Conservation (phyloP, 2,113 vertebrate species). For the Isichthys henryi region DNA sequence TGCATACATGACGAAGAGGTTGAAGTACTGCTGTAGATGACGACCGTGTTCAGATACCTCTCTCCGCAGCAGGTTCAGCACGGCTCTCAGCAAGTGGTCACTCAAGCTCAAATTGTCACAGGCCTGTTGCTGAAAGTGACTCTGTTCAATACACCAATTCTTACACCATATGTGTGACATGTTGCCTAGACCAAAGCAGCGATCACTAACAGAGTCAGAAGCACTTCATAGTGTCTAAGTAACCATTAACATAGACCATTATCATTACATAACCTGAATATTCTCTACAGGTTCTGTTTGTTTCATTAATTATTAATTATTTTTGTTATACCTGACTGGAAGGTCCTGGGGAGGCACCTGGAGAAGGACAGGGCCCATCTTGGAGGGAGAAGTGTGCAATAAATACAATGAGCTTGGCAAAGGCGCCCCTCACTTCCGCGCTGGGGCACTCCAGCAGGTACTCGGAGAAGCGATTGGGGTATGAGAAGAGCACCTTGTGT, state of each 20-base stretch:
- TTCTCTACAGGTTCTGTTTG: background rate
- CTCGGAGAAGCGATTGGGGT: constrained; percentile 93
- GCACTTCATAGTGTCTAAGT: background rate
- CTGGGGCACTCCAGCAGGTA: constrained; percentile 97
- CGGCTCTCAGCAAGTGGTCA: constrained; percentile 91
- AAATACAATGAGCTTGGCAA: constrained; percentile 98
- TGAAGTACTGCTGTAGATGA: constrained; percentile 99
- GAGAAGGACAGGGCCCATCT: constrained; percentile 95
- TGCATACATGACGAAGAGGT: constrained; percentile 98
- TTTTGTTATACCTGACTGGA: constrained; percentile 77
- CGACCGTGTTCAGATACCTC: constrained; percentile 97
- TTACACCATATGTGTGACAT: background rate
- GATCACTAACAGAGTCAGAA: background rate
- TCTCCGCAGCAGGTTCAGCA: constrained; percentile 90
- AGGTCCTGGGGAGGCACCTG: constrained; percentile 89
- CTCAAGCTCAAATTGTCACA: constrained; percentile 97
- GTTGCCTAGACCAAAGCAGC: background rate
- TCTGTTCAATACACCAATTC: background rate
- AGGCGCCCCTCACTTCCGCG: constrained; percentile 94
- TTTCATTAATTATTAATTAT: background rate
- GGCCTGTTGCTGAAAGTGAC: constrained; percentile 55
- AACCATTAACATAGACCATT: background rate
- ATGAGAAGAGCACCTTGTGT: constrained; percentile 94
- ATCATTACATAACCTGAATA: background rate
- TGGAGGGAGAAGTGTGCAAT: constrained; percentile 98